These are phyloP conservation scores for Cepaea nemoralis DNA, from an alignment of 1,140 invertebrate genomes.

Conservation along the genomic window DNA sequence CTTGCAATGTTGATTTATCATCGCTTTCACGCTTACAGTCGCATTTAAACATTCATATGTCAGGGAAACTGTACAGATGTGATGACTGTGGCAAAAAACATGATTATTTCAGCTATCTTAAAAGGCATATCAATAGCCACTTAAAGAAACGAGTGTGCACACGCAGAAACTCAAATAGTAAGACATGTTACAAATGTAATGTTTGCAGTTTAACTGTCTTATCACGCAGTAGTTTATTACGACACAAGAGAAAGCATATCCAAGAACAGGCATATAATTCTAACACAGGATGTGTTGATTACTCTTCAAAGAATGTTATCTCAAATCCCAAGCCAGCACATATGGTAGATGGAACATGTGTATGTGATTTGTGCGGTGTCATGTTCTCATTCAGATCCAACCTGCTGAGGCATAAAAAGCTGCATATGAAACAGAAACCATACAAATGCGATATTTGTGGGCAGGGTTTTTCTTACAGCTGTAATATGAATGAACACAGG, in stretches of 20 bases:
- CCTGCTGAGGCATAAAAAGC: neutral
- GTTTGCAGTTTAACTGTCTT: neutral
- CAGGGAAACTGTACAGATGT: slow-evolving; percentile 4
- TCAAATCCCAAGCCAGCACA: neutral
- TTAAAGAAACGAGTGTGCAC: too few species aligned
- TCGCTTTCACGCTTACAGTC: neutral
- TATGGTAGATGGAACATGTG: neutral
- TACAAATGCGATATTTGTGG: slow-evolving; percentile 17
- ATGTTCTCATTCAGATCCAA: neutral
- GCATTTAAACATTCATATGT: neutral
- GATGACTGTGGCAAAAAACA: too few species aligned
- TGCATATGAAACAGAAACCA: neutral
- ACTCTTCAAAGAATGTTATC: neutral
- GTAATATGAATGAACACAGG: neutral
- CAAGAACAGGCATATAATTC: neutral
- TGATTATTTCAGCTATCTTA: too few species aligned
- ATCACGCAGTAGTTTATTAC: neutral
- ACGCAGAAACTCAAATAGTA: too few species aligned
- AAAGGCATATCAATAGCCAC: too few species aligned
- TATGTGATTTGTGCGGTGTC: neutral
- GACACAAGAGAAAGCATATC: neutral
- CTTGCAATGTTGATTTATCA: neutral
- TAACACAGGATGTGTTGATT: neutral
- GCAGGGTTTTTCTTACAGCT: neutral
- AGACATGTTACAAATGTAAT: too few species aligned